Evolutionary conservation across 2,888 invertebrate genomes (phyloP).

Genomic region (Dascillus cervinus): DNA sequence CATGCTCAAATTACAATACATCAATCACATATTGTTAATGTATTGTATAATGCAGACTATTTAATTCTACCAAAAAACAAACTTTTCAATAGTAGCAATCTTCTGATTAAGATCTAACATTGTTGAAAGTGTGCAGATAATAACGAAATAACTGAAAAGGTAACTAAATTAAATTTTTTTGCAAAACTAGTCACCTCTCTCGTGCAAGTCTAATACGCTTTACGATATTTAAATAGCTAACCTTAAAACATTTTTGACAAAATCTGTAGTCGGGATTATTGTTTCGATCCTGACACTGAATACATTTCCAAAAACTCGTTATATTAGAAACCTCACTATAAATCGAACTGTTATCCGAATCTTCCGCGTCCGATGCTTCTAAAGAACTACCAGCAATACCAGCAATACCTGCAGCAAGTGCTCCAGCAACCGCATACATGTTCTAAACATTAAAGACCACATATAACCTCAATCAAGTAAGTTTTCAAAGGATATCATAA

Average conservation of each 20-base stretch:
- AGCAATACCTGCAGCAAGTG: constrained; percentile 32
- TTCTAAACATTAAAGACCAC: constrained; percentile 9
- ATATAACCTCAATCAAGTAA: too few species aligned
- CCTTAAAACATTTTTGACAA: constrained; percentile 67
- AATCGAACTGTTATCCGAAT: constrained; percentile 31
- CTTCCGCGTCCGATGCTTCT: constrained; percentile 37
- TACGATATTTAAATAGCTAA: constrained; percentile 29
- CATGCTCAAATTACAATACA: too few species aligned
- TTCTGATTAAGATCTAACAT: too few species aligned
- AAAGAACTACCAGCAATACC: constrained; percentile 34
- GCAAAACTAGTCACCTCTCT: constrained; percentile 6
- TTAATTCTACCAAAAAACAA: too few species aligned
- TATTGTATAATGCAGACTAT: too few species aligned
- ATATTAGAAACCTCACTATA: constrained; percentile 45
- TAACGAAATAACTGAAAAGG: too few species aligned
- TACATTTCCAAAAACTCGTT: constrained; percentile 57
- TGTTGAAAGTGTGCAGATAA: too few species aligned
- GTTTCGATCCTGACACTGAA: constrained; percentile 54
- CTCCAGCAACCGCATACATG: constrained; percentile 25
- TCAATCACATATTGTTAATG: too few species aligned
- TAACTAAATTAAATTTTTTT: too few species aligned
- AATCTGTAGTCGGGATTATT: constrained; percentile 57
- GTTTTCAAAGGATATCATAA: too few species aligned
- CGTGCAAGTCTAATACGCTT: constrained; percentile 11
- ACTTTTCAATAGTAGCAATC: too few species aligned